phyloP scores from a whole-genome alignment of 35 echinoderm and acorn worm species.

The Lytechinus variegatus region DNA sequence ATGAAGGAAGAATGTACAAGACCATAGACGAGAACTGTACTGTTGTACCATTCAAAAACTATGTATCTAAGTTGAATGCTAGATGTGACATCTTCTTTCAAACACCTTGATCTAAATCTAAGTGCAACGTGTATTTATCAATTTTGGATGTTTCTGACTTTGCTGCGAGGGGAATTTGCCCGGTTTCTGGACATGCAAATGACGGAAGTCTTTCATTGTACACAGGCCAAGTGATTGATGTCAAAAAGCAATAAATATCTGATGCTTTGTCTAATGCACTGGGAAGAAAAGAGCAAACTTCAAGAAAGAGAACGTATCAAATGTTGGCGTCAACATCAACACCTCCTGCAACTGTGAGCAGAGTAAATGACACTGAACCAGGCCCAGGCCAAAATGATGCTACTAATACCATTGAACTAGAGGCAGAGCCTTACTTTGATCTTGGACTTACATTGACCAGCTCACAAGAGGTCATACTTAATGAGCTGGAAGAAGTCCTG shows the following conservation, averaged over 20 bases:
- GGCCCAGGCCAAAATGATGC: not conserved
- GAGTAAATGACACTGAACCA: not conserved
- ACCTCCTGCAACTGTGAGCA: not conserved
- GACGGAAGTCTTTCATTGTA: not conserved
- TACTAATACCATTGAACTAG: not conserved
- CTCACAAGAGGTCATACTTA: not conserved
- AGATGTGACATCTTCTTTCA: not conserved
- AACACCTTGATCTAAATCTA: not conserved
- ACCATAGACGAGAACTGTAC: not conserved
- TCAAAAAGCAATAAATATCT: not conserved
- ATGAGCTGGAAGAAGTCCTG: not conserved
- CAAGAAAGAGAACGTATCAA: not conserved
- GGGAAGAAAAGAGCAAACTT: not conserved
- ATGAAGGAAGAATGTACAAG: constrained; percentile 48
- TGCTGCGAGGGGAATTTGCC: not conserved
- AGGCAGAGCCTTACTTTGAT: not conserved
- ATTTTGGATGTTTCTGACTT: not conserved
- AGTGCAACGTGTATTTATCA: not conserved
- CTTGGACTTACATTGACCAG: not conserved
- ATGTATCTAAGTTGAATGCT: not conserved
- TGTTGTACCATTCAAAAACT: not conserved
- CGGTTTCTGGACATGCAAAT: constrained; percentile 10
- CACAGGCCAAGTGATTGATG: not conserved
- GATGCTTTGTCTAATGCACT: constrained; percentile 4
- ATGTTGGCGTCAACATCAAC: not conserved